Base-by-base conservation (phyloP, 2,888 invertebrate genomes). In the Drosophila hamatofila region DNA sequence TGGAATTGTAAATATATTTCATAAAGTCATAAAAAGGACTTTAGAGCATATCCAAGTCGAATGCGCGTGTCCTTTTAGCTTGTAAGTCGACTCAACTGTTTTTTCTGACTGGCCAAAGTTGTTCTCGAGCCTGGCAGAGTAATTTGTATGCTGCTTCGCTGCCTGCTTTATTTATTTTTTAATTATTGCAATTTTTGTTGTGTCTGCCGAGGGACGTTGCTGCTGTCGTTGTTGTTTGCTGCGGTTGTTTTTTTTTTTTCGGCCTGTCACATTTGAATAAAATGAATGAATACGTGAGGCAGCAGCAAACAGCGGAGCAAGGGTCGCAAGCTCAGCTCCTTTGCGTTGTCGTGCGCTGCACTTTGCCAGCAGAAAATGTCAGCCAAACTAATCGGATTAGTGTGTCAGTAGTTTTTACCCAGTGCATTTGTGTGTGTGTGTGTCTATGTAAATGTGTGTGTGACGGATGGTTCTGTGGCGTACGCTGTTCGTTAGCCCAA, bases 381-480 rank as follows among this genome's bases (percentile, higher is more conserved):
- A 88, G 77, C 72, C 77, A 71, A 84, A 83, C 87, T 88, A 87
- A 87, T 87, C 87, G 88, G 87, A 87, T 87, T 87, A 86, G 88
- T 87, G 86, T 88, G 88, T 87, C 88, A 81, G 75, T 78, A 73
- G 78, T 78, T 77, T 80, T 75, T 72, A 23, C 72, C 41, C 63
- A 68, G 51, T 49, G 12, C 18, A 11, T 27, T n/a, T 11, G 27
- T 48, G 21, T 37, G 27, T 49, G n/a, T 51, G 27, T 61, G 27
- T 54, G 46, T 62, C 55, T 68, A 51, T 66, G 61, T 58, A 55
- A 59, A 44, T 67, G 54, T 72, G 66, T 57, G 49, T 75, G 73
- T 83, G 83, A 83, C 77, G 83, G 66, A 85, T 87, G 68, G 71
- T 63, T 76, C 39, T 69, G 63, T 60, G 52, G 62, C 68, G 71